Conservation (phyloP, 2,888 invertebrate genomes). For the Aleiodes leptofemur region DNA sequence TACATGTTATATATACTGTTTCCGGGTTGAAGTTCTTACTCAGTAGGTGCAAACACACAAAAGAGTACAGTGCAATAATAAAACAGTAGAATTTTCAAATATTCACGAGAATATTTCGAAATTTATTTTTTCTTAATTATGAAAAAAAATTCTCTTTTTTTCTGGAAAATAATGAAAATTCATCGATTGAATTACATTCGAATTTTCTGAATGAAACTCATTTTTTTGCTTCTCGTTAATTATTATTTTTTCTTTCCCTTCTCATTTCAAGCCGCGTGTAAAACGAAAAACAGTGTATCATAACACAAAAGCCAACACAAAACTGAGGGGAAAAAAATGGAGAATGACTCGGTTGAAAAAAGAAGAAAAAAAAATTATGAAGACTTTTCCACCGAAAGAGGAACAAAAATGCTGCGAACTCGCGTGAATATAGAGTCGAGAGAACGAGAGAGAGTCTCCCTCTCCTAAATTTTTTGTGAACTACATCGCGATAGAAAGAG, state of each 20-base stretch:
- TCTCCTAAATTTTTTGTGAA: constrained; percentile 1
- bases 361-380: not conserved
- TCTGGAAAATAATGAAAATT: no score
- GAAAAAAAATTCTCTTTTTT: no score
- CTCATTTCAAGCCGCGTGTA: not conserved
- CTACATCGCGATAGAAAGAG: not conserved
- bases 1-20: constrained; percentile 30
- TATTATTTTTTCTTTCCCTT: not conserved
- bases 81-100: not conserved
- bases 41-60: not conserved
- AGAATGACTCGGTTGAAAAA: constrained; percentile 45
- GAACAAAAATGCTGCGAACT: constrained; percentile 47
- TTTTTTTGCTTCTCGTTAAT: no score
- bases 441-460: not conserved
- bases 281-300: constrained; percentile 9
- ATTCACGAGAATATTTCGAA: not conserved
- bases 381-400: not conserved
- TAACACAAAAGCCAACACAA: constrained; percentile 26
- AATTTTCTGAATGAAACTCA: no score
- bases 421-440: constrained; percentile 40
- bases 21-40: constrained; percentile 11
- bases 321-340: constrained; percentile 36
- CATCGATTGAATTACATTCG: no score
- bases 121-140: not conserved
- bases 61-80: not conserved